Evolutionary conservation across 1,140 invertebrate genomes (phyloP).

Genomic region (Branchinecta lynchi): DNA sequence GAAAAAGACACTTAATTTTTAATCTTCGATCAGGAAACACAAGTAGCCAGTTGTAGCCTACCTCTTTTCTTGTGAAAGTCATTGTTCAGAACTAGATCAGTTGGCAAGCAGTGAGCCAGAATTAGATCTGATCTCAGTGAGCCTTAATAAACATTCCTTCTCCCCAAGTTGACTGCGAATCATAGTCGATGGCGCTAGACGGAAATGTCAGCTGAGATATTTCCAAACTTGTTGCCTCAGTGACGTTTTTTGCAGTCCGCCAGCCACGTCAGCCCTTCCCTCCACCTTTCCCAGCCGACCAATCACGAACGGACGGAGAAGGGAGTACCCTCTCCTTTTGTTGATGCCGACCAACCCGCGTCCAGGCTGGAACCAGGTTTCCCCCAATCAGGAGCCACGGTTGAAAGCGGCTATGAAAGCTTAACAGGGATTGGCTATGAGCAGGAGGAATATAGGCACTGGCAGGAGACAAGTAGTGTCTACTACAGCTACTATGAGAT

Average conservation of each 20-base stretch:
- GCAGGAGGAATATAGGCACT: not conserved
- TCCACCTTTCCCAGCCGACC: not conserved
- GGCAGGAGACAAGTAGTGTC: not conserved
- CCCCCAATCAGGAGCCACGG: not conserved
- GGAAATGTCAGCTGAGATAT: too few species aligned
- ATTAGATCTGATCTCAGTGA: too few species aligned
- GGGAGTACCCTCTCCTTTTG: not conserved
- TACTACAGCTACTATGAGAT: not conserved
- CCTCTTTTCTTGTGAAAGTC: too few species aligned
- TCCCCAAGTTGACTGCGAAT: too few species aligned
- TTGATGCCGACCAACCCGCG: not conserved
- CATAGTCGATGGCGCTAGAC: too few species aligned
- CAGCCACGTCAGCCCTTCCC: not conserved
- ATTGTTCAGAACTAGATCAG: too few species aligned
- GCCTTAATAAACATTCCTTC: too few species aligned
- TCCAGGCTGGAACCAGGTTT: not conserved
- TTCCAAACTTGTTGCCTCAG: too few species aligned
- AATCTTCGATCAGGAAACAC: too few species aligned
- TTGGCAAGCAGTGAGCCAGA: too few species aligned
- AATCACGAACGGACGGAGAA: constrained; percentile 9
- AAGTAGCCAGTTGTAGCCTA: too few species aligned
- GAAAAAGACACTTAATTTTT: too few species aligned
- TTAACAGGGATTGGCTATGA: not conserved
- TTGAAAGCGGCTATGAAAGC: constrained; percentile 9
- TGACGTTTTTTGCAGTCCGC: not conserved